Percentiles rank a stretch among this genome's conserved stretches.
These are phyloP conservation scores for Cephalopholis sonnerati DNA, from an alignment of 2,113 vertebrate species.

Conservation along the genomic window DNA sequence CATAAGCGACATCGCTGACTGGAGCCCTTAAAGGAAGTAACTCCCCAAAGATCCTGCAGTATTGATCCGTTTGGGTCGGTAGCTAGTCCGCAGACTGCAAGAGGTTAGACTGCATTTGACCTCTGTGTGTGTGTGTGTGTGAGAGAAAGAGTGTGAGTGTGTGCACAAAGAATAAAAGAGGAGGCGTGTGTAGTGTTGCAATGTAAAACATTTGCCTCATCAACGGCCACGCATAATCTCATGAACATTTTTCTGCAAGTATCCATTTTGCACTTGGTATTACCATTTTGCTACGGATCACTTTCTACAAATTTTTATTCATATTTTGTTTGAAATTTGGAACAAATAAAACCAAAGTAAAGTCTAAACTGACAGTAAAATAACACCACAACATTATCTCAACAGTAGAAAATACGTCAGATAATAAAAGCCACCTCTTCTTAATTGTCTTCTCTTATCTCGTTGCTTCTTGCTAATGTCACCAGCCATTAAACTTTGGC, in stretches of 20 bases:
- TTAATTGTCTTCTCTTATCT: conserved; percentile 10
- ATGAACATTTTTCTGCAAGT: not conserved
- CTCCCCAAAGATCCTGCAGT: conserved; percentile 31
- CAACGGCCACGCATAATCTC: not conserved
- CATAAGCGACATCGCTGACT: conserved; percentile 40
- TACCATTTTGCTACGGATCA: too few species aligned
- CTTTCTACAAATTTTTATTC: not conserved
- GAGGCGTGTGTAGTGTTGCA: not conserved
- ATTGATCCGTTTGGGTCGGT: conserved; percentile 65
- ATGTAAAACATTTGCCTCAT: not conserved
- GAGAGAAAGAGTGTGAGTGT: not conserved
- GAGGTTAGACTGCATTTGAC: conserved; percentile 46
- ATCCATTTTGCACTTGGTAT: not conserved
- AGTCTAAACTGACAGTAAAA: not conserved
- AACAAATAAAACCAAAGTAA: not conserved
- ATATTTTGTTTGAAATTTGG: not conserved
- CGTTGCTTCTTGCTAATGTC: conserved; percentile 26
- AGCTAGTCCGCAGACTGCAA: conserved; percentile 15
- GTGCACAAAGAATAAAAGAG: not conserved
- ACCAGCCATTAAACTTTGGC: conserved; percentile 44
- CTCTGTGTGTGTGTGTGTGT: conserved; percentile 11
- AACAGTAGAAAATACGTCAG: not conserved
- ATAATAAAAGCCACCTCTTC: conserved; percentile 9
- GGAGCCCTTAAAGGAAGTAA: conserved; percentile 15
- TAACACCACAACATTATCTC: not conserved